Evolutionary conservation across 1,140 invertebrate genomes (phyloP).

Genomic region (Solen grandis): DNA sequence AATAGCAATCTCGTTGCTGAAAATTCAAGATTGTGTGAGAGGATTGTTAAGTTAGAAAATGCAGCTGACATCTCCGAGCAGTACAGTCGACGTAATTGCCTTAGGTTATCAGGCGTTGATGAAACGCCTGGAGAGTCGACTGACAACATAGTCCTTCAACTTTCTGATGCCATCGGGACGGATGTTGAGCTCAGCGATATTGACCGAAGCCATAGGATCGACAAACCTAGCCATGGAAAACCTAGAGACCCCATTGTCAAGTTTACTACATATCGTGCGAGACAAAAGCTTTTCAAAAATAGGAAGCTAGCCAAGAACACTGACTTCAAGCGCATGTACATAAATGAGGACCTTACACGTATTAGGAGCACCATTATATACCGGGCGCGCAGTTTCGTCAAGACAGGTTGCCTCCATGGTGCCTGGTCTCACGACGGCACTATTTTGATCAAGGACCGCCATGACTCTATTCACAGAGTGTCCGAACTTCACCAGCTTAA

Average conservation of each 20-base stretch:
- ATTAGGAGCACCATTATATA: background rate
- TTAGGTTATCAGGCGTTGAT: background rate
- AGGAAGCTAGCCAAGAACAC: background rate
- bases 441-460: too few relatives aligned
- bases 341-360: constrained; percentile 25
- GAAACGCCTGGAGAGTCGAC: background rate
- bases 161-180: background rate
- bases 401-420: background rate
- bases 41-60: too few relatives aligned
- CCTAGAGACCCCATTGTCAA: constrained; percentile 79
- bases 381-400: background rate
- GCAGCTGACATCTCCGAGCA: too few relatives aligned
- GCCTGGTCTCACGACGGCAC: too few relatives aligned
- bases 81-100: constrained; percentile 7
- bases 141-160: background rate
- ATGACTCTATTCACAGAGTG: too few relatives aligned
- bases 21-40: too few relatives aligned
- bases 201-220: constrained; percentile 6
- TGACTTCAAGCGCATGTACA: background rate
- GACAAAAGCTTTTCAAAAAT: background rate
- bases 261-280: constrained; percentile 72
- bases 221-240: background rate
- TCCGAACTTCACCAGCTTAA: too few relatives aligned
- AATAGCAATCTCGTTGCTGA: too few relatives aligned
- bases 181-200: background rate